phyloP scores from a whole-genome alignment of 2,888 invertebrate species.

The Bellardia pandia region DNA sequence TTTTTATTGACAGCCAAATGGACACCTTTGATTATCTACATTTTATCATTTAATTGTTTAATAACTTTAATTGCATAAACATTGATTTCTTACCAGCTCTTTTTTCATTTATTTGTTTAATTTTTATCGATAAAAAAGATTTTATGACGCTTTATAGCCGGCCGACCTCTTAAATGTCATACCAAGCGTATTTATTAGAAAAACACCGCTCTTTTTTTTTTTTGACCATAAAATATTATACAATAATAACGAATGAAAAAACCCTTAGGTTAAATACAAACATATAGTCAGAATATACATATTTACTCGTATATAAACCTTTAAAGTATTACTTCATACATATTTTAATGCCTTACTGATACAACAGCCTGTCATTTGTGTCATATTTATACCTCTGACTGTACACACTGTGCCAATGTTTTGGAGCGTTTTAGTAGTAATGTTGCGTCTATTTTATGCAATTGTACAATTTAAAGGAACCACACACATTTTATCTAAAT shows the following conservation, averaged over 20 bases:
- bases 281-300: background rate
- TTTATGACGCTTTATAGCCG: slow-evolving; percentile 34
- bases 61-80: slow-evolving; percentile 52
- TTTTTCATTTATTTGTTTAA: slow-evolving; percentile 14
- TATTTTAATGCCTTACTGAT: background rate
- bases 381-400: background rate
- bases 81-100: slow-evolving; percentile 47
- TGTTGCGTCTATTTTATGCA: slow-evolving; percentile 6
- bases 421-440: background rate
- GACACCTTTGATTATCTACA: background rate
- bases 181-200: background rate
- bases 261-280: background rate
- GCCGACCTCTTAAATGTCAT: slow-evolving; percentile 23
- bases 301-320: background rate
- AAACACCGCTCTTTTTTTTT: background rate
- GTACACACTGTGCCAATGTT: background rate
- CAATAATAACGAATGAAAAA: background rate
- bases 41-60: slow-evolving; percentile 40
- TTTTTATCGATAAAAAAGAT: slow-evolving; percentile 7
- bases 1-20: background rate
- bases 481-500: slow-evolving; percentile 51
- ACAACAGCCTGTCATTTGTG: background rate
- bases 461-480: slow-evolving; percentile 11
- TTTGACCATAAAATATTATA: slow-evolving; percentile 3
- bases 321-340: background rate